Evolutionary conservation across 2,113 vertebrate genomes (phyloP).

Genomic region (Solea solea): DNA sequence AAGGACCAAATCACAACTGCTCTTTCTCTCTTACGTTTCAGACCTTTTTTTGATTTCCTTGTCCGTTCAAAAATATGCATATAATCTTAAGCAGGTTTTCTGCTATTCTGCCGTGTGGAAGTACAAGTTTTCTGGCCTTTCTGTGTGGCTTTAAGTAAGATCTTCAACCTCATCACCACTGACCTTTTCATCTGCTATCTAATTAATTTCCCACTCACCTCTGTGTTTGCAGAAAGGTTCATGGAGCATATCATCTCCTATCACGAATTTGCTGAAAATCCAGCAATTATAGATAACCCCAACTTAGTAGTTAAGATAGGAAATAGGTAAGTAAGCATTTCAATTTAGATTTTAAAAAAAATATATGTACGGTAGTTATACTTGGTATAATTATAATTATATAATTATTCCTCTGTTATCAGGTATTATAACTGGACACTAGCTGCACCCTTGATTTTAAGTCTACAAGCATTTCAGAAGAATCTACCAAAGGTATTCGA

Average conservation of each 20-base stretch:
- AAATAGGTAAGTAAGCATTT: slow-evolving; percentile 76
- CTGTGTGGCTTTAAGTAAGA: slow-evolving; percentile 21
- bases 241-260: slow-evolving; percentile 97
- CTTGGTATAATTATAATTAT: neutral
- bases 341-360: neutral
- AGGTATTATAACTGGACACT: slow-evolving; percentile 99
- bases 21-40: too few relatives aligned
- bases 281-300: slow-evolving; percentile 97
- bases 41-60: too few relatives aligned
- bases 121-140: slow-evolving; percentile 20
- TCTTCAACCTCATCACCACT: slow-evolving; percentile 13
- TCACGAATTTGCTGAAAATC: slow-evolving; percentile 96
- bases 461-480: slow-evolving; percentile 98
- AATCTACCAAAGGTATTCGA: slow-evolving; percentile 91
- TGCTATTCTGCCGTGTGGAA: neutral
- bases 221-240: slow-evolving; percentile 89
- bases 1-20: too few relatives aligned
- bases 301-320: slow-evolving; percentile 94
- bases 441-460: slow-evolving; percentile 95
- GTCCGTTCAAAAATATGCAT: neutral
- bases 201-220: slow-evolving; percentile 20
- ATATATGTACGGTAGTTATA: neutral
- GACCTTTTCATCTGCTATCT: slow-evolving; percentile 28
- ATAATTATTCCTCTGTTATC: slow-evolving; percentile 7
- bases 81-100: neutral